Percentiles rank a stretch among this genome's conserved stretches.
Conservation (phyloP, 1,140 invertebrate species). For the Conus betulinus region DNA sequence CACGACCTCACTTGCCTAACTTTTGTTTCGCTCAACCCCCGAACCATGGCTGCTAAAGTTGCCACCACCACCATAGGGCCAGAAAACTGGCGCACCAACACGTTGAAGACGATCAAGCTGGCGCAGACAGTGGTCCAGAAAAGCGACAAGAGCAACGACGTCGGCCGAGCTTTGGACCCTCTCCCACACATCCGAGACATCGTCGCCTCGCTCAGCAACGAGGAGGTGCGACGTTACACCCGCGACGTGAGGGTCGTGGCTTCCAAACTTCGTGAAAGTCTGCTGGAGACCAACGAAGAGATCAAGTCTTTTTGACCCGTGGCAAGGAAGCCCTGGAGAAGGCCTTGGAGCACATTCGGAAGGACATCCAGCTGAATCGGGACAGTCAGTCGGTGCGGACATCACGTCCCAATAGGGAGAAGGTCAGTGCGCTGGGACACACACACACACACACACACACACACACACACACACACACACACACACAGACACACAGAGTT, state of each 20-base stretch:
- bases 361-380: conserved; percentile 74
- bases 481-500: too few relatives aligned
- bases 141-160: conserved; percentile 71
- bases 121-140: conserved; percentile 70
- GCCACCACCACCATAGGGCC: conserved; percentile 68
- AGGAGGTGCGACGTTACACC: conserved; percentile 73
- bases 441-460: too few relatives aligned
- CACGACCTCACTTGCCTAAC: neutral
- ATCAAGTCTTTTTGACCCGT: conserved; percentile 72
- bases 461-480: too few relatives aligned
- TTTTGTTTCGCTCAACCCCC: neutral
- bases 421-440: conserved; percentile 55
- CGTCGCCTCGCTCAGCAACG: conserved; percentile 72
- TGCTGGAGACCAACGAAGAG: conserved; percentile 75
- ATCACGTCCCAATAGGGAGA: conserved; percentile 70
- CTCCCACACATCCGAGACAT: conserved; percentile 73
- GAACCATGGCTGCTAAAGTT: conserved; percentile 60
- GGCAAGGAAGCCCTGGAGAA: conserved; percentile 72
- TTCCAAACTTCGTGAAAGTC: conserved; percentile 71
- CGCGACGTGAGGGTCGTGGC: conserved; percentile 72
- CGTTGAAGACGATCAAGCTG: conserved; percentile 71
- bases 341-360: conserved; percentile 72
- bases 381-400: conserved; percentile 69
- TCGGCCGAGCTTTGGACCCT: conserved; percentile 70
- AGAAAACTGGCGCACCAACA: conserved; percentile 72